Conservation (phyloP, 1,140 invertebrate genomes). For the Drosophila sp. region DNA sequence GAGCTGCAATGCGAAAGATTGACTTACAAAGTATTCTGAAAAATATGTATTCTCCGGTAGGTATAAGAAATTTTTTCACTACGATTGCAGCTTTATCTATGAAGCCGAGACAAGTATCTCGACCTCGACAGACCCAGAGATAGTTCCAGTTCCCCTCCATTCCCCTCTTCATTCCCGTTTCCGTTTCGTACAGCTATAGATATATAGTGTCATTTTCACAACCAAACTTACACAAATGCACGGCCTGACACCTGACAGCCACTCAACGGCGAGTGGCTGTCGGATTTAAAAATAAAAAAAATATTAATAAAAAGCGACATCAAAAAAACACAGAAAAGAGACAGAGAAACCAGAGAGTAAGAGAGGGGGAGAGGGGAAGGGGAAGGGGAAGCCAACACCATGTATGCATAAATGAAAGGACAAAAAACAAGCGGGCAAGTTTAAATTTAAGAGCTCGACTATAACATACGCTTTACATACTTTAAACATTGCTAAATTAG, state of each 20-base stretch:
- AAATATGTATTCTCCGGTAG: too few relatives aligned
- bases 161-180: conserved; percentile 9
- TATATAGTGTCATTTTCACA: conserved; percentile 66
- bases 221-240: conserved; percentile 38
- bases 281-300: conserved; percentile 70
- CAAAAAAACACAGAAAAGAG: conserved; percentile 29
- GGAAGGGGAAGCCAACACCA: conserved; percentile 47
- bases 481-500: too few relatives aligned
- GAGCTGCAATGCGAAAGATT: too few relatives aligned
- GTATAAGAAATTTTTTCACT: neutral
- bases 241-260: conserved; percentile 76
- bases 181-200: conserved; percentile 3
- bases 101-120: conserved; percentile 40
- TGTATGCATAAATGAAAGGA: conserved; percentile 74
- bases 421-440: conserved; percentile 4
- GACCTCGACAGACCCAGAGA: conserved; percentile 38
- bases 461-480: too few relatives aligned
- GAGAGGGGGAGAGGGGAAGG: conserved; percentile 10
- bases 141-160: conserved; percentile 9
- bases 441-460: too few relatives aligned
- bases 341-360: conserved; percentile 9
- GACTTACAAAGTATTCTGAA: too few relatives aligned
- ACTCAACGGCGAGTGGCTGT: conserved; percentile 77
- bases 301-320: conserved; percentile 55
- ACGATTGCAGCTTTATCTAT: conserved; percentile 32